These are phyloP conservation scores for Octomys mimax DNA, from an alignment of 2,797 vertebrate species.

Conservation along the genomic window DNA sequence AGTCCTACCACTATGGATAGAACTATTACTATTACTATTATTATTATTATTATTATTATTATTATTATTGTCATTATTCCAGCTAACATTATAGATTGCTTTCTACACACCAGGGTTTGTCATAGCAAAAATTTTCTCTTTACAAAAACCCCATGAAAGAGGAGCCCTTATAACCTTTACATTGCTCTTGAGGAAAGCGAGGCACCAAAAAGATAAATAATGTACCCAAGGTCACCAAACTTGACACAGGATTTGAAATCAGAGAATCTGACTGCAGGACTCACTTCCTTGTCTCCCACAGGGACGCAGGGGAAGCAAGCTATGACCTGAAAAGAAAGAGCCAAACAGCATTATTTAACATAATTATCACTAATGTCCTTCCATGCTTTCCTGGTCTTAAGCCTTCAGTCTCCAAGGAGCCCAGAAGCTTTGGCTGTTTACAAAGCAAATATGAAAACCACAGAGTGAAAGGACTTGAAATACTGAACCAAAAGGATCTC, in stretches of 20 bases:
- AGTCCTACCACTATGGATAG: fast-evolving
- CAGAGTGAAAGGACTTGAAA: not conserved
- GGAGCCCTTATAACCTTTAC: not conserved
- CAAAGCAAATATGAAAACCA: conserved; percentile 10
- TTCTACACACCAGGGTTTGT: not conserved
- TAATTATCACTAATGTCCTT: not conserved
- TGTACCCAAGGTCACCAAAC: not conserved
- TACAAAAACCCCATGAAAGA: not conserved
- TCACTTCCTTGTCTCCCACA: not conserved
- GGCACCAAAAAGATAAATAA: not conserved
- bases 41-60: not conserved
- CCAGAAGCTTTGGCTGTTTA: not conserved
- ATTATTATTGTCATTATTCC: not conserved
- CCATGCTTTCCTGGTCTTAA: not conserved
- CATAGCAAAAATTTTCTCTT: not conserved
- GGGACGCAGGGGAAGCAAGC: not conserved
- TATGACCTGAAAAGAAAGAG: conserved; percentile 17
- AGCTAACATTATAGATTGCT: not conserved
- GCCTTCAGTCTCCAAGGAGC: not conserved
- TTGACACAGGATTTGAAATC: conserved; percentile 19
- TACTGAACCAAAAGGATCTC: not conserved
- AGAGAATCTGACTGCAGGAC: not conserved
- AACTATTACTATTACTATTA: not conserved
- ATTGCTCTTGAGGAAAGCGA: not conserved
- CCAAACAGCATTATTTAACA: conserved; percentile 1